phyloP scores from a whole-genome alignment of 2,113 vertebrate species.

The Leiothrix lutea region DNA sequence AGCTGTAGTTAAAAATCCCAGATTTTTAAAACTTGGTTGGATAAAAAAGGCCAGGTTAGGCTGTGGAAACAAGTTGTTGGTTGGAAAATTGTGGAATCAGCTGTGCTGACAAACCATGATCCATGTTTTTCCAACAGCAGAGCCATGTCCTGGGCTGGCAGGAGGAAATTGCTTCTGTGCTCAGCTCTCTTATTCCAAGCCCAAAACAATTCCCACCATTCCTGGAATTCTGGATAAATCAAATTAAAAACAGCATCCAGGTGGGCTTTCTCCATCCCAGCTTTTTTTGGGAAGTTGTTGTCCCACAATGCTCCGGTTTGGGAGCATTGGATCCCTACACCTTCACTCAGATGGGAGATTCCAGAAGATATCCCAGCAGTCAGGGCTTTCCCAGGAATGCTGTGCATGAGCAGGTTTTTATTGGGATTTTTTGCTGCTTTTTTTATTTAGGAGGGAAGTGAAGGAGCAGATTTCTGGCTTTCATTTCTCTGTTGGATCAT shows the following conservation, averaged over 20 bases:
- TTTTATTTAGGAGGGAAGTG: not conserved
- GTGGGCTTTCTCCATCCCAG: not conserved
- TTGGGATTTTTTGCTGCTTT: not conserved
- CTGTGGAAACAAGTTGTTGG: not conserved
- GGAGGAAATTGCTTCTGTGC: not conserved
- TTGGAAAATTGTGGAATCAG: not conserved
- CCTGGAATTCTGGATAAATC: not conserved
- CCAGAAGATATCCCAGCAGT: not conserved
- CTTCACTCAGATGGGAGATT: not conserved
- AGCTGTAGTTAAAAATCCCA: not conserved
- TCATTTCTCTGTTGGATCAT: not conserved
- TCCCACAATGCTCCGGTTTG: accelerated
- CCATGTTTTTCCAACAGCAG: not conserved
- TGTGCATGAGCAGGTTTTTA: not conserved
- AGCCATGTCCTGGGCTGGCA: not conserved
- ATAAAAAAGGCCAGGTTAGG: not conserved
- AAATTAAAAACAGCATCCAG: not conserved
- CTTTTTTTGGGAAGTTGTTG: not conserved
- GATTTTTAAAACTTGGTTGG: not conserved
- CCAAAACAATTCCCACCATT: not conserved
- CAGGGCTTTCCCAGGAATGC: not conserved
- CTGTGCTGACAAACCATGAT: not conserved
- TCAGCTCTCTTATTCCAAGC: not conserved
- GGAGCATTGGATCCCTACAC: not conserved
- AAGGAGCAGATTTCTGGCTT: not conserved